phyloP scores from a whole-genome alignment of 53 echinoderm and acorn worm genomes.

The Holothuria scabra region DNA sequence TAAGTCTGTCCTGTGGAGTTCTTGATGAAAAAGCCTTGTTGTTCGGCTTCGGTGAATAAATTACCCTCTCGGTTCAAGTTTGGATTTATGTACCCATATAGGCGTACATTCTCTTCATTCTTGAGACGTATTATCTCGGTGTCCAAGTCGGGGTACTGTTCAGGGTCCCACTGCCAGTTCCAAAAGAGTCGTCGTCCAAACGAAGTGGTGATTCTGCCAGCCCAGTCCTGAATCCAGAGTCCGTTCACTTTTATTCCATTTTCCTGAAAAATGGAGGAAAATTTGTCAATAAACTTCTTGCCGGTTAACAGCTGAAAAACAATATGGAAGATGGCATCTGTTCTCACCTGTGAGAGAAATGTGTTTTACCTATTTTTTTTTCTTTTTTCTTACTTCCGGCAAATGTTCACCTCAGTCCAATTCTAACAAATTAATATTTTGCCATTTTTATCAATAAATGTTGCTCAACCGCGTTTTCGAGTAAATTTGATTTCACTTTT shows the following conservation, averaged over 20 bases:
- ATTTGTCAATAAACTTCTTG: neutral
- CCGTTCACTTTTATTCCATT: conserved; percentile 74
- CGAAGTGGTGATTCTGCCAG: conserved; percentile 86
- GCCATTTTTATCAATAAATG: too few species aligned
- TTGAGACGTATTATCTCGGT: conserved; percentile 70
- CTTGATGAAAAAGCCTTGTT: conserved; percentile 64
- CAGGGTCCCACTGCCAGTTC: conserved; percentile 96
- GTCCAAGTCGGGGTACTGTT: conserved; percentile 91
- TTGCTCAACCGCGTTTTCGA: too few species aligned
- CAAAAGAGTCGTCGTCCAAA: conserved; percentile 92
- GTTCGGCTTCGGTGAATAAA: conserved; percentile 77
- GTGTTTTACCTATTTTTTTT: too few species aligned
- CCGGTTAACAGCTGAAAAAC: neutral
- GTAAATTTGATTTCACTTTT: too few species aligned
- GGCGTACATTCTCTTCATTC: conserved; percentile 58
- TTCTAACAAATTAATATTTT: too few species aligned
- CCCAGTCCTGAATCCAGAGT: conserved; percentile 98
- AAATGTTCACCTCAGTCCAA: too few species aligned
- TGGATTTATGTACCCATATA: conserved; percentile 85
- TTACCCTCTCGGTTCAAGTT: conserved; percentile 88
- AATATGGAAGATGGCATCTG: too few species aligned
- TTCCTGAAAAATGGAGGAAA: conserved; percentile 45
- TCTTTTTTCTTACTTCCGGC: too few species aligned
- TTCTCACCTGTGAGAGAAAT: too few species aligned
- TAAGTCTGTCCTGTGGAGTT: conserved; percentile 78